Conservation (phyloP, 2,888 invertebrate genomes). For the Drosophila suboccidentalis region DNA sequence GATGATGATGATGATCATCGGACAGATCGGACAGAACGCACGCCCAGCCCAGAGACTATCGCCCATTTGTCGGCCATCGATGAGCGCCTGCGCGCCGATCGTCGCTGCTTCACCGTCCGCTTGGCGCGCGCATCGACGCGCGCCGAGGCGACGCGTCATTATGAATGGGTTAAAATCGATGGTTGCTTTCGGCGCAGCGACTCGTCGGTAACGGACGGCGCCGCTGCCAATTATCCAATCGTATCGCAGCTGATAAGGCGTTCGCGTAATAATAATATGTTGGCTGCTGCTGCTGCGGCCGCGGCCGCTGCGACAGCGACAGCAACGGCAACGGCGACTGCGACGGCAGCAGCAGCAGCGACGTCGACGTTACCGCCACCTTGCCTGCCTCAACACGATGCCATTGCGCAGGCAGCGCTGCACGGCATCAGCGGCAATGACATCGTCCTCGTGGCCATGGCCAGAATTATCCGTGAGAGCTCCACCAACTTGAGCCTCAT, state of each 20-base stretch:
- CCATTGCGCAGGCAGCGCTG: slow-evolving; percentile 86
- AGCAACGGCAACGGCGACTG: slow-evolving; percentile 35
- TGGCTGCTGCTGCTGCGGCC: slow-evolving; percentile 71
- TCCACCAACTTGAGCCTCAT: slow-evolving; percentile 86
- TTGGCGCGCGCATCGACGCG: slow-evolving; percentile 90
- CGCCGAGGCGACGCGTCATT: slow-evolving; percentile 89
- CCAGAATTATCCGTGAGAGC: slow-evolving; percentile 89
- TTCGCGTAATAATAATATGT: slow-evolving; percentile 83
- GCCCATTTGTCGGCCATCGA: slow-evolving; percentile 80
- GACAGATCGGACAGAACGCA: slow-evolving; percentile 24
- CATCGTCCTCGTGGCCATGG: slow-evolving; percentile 91
- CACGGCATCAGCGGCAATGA: slow-evolving; percentile 88
- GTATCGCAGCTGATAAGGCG: slow-evolving; percentile 86
- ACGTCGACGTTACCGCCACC: slow-evolving; percentile 63
- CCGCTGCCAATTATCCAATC: slow-evolving; percentile 86
- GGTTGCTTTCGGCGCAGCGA: slow-evolving; percentile 88
- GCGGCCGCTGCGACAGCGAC: slow-evolving; percentile 48
- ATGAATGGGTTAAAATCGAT: slow-evolving; percentile 90
- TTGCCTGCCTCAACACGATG: slow-evolving; percentile 79
- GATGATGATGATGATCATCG: slow-evolving; percentile 5
- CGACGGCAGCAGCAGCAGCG: slow-evolving; percentile 40
- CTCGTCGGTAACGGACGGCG: slow-evolving; percentile 86
- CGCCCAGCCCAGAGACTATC: slow-evolving; percentile 68
- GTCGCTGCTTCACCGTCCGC: slow-evolving; percentile 87
- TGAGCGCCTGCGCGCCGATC: slow-evolving; percentile 85